phyloP scores from a whole-genome alignment of 2,797 vertebrate species.

The Phalanger gymnotis region DNA sequence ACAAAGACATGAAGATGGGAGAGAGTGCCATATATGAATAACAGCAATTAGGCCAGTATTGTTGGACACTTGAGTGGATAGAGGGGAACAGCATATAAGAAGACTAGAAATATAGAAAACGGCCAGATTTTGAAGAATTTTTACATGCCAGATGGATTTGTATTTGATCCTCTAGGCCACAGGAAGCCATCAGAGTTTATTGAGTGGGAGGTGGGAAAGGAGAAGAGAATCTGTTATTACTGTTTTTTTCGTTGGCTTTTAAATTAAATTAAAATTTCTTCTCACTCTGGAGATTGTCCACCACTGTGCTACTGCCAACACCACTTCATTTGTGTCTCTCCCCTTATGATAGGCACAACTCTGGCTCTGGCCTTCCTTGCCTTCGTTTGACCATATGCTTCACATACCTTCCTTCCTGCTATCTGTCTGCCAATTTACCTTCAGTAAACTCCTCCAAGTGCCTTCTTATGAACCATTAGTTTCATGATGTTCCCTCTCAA shows the following conservation, averaged over 20 bases:
- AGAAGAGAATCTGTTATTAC: neutral
- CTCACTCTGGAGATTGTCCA: slow-evolving; percentile 15
- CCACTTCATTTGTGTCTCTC: slow-evolving; percentile 28
- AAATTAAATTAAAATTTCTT: slow-evolving; percentile 52
- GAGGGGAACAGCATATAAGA: neutral
- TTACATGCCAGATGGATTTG: neutral
- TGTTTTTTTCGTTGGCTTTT: slow-evolving; percentile 28
- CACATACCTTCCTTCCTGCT: neutral
- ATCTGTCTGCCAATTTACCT: slow-evolving; percentile 25
- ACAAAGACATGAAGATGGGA: neutral
- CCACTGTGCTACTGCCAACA: slow-evolving; percentile 1
- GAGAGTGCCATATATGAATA: neutral
- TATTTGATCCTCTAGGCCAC: neutral
- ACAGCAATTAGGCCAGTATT: neutral
- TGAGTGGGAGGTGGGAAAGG: neutral
- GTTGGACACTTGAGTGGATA: neutral
- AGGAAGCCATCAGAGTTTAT: neutral
- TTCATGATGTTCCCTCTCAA: slow-evolving; percentile 10
- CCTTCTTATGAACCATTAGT: slow-evolving; percentile 16
- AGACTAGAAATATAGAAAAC: neutral
- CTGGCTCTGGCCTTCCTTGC: neutral
- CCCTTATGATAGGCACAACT: neutral
- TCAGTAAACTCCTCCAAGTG: slow-evolving; percentile 16
- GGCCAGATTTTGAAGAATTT: neutral
- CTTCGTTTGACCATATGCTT: neutral